Conservation (phyloP, 2,113 vertebrate genomes). For the Ameiurus melas region DNA sequence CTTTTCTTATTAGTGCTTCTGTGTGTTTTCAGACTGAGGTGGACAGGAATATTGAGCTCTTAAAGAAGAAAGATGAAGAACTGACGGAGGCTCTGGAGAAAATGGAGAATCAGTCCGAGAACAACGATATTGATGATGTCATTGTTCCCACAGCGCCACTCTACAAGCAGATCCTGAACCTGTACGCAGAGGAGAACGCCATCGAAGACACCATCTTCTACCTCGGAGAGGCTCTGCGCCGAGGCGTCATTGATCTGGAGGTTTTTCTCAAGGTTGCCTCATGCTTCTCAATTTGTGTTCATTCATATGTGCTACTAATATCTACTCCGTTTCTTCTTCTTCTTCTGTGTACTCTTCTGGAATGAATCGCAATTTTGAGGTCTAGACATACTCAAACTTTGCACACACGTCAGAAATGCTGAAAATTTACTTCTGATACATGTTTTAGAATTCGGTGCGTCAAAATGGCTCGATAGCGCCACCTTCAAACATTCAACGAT, state of each 20-base stretch:
- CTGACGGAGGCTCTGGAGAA: slow-evolving; percentile 94
- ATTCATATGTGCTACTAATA: not conserved
- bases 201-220: slow-evolving; percentile 99
- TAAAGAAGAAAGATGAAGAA: slow-evolving; percentile 97
- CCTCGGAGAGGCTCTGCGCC: slow-evolving; percentile 91
- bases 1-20: not conserved
- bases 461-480: too few species aligned
- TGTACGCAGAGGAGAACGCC: slow-evolving; percentile 97
- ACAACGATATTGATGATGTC: slow-evolving; percentile 97
- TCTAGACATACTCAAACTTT: too few species aligned
- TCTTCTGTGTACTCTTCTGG: too few species aligned
- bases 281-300: not conserved
- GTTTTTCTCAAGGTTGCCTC: slow-evolving; percentile 92
- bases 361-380: too few species aligned
- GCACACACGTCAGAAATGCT: too few species aligned
- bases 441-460: too few species aligned
- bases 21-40: slow-evolving; percentile 82
- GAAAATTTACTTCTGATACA: too few species aligned
- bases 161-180: slow-evolving; percentile 97
- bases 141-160: slow-evolving; percentile 96
- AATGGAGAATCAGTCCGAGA: slow-evolving; percentile 99
- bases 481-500: too few species aligned
- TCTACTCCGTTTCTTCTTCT: too few species aligned
- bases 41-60: slow-evolving; percentile 94
- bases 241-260: slow-evolving; percentile 95